These are phyloP conservation scores for Caenorhabditis macrosperma DNA, from an alignment of 2,888 invertebrate species.

Conservation along the genomic window DNA sequence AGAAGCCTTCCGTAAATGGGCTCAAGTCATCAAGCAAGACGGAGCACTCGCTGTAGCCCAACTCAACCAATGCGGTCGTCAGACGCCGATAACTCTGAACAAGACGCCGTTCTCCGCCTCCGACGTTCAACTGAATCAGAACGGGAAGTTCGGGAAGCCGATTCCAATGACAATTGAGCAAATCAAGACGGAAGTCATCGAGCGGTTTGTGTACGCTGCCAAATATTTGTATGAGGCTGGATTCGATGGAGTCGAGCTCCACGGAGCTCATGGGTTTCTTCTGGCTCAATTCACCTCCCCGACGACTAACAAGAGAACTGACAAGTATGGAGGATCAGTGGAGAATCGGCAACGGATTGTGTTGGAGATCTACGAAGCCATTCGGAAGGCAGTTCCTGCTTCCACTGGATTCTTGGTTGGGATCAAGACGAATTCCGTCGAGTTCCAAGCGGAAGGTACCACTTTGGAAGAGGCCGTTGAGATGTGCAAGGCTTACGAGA, in stretches of 20 bases:
- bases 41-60: conserved; percentile 66
- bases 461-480: conserved; percentile 65
- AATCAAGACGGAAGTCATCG: conserved; percentile 71
- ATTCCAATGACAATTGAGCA: conserved; percentile 68
- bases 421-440: conserved; percentile 73
- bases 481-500: conserved; percentile 58
- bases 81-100: conserved; percentile 69
- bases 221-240: conserved; percentile 63
- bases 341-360: conserved; percentile 65
- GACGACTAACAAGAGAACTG: conserved; percentile 69
- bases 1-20: conserved; percentile 32
- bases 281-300: conserved; percentile 70
- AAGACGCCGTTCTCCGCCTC: conserved; percentile 69
- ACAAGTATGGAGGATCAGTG: conserved; percentile 64
- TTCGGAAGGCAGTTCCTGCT: conserved; percentile 64
- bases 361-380: conserved; percentile 67
- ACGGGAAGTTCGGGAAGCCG: conserved; percentile 67
- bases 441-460: conserved; percentile 71
- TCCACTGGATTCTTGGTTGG: conserved; percentile 70
- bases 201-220: conserved; percentile 64
- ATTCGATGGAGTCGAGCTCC: conserved; percentile 72
- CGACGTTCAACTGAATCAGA: conserved; percentile 59
- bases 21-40: conserved; percentile 58
- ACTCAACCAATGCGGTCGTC: conserved; percentile 66
- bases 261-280: conserved; percentile 71